Conservation (phyloP, 64 coral and sea anemone genomes). For the Stichodactyla helianthus region DNA sequence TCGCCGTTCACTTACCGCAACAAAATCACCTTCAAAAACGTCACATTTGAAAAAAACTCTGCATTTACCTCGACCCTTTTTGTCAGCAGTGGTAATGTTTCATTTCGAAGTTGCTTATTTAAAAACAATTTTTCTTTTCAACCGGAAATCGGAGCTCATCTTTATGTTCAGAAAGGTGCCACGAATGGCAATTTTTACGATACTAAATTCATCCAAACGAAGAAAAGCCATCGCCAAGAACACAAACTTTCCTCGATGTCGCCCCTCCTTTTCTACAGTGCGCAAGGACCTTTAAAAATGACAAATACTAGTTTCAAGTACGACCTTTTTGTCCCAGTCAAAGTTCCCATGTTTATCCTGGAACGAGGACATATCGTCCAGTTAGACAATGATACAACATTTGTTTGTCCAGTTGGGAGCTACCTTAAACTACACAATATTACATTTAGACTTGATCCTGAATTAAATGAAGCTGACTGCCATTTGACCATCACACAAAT, state of each 20-base stretch:
- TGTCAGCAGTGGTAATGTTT: slow-evolving; percentile 25
- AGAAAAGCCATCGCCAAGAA: neutral
- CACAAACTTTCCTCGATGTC: neutral
- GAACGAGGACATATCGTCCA: neutral
- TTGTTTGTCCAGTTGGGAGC: slow-evolving; percentile 28
- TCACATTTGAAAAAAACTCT: slow-evolving; percentile 6
- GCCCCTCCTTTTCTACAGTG: slow-evolving; percentile 33
- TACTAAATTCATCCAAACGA: slow-evolving; percentile 9
- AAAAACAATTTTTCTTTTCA: slow-evolving; percentile 41
- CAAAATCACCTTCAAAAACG: neutral
- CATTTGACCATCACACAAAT: slow-evolving; percentile 14
- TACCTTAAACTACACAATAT: slow-evolving; percentile 23
- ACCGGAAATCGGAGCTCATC: neutral
- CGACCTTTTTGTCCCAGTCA: neutral
- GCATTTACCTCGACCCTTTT: slow-evolving; percentile 10
- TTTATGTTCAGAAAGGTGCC: slow-evolving; percentile 41
- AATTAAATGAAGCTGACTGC: slow-evolving; percentile 14
- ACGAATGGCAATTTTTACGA: slow-evolving; percentile 17
- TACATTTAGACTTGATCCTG: neutral
- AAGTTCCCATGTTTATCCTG: neutral
- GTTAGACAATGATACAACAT: neutral
- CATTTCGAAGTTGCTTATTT: slow-evolving; percentile 40
- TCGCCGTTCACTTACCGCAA: neutral
- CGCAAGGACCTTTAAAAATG: slow-evolving; percentile 27
- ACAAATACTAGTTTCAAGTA: slow-evolving; percentile 33